Base-by-base conservation (phyloP, 2,888 invertebrate species). In the Polymixis flavicincta region DNA sequence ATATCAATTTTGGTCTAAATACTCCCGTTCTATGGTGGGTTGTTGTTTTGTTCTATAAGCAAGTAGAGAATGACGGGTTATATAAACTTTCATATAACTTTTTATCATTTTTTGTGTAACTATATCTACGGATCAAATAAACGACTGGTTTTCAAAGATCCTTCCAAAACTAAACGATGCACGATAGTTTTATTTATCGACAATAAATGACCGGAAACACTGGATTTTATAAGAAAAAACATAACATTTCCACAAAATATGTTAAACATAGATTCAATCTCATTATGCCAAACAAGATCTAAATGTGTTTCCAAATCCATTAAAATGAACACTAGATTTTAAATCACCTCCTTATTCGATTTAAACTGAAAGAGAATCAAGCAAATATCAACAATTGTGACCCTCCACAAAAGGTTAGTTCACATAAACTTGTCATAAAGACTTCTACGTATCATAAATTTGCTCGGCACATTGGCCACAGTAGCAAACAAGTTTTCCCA, bases 401-500 rank as follows among this genome's bases (percentile, higher is more conserved):
- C 80, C 82, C 78, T 74, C 74, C 67, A 65, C 78, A 74, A 88
- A 85, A 88, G 83, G 82, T 83, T 85, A 85, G 74, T 67, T 74
- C 79, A 76, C 85, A 88, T 87, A 87, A 87, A 87, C 82, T 85
- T 88, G 85, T 86, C 88, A 82, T 81, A 87, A 76, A 80, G 83
- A 88, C 76, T 84, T 80, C 82, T 83, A 83, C 79, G 71, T 87
- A 82, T 85, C 85, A 87, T 87, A 85, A 87, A 87, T 87, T 82
- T 84, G 80, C 79, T 83, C 82, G 82, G 86, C 80, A 87, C 81
- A 86, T 84, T 88, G 85, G 85, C 79, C 85, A 85, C 87, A 85
- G 89, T 89, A 84, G 87, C 82, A 92, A 93, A 94, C 92, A 94
- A 94, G 92, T 95, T 95, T 93, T 89, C 92, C 92, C 92, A 94